These are phyloP conservation scores for Apolygus lucorum DNA, from an alignment of 1,140 invertebrate species.

Conservation along the genomic window DNA sequence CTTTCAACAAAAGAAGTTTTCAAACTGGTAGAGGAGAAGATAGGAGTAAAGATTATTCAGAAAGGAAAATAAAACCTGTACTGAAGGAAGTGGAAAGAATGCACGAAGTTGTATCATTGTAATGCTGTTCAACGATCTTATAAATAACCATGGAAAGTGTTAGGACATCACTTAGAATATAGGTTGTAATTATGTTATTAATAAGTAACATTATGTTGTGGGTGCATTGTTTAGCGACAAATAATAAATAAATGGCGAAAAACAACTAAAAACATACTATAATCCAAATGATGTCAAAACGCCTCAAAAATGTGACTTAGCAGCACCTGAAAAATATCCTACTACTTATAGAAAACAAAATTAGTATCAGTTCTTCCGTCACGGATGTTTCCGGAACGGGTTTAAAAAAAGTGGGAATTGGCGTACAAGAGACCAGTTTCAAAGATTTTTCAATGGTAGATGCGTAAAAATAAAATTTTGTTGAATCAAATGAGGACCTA, in stretches of 20 bases:
- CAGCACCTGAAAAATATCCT: slow-evolving; percentile 25
- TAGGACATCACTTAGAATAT: slow-evolving; percentile 30
- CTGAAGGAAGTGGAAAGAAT: background rate
- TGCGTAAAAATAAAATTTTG: too few species aligned
- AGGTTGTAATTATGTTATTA: slow-evolving; percentile 23
- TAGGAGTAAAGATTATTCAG: background rate
- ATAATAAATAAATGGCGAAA: background rate
- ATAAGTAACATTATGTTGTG: background rate
- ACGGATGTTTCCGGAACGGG: too few species aligned
- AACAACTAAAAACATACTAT: slow-evolving; percentile 26
- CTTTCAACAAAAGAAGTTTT: too few species aligned
- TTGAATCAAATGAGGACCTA: too few species aligned
- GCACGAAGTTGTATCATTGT: background rate
- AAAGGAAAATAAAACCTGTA: too few species aligned
- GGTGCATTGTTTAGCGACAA: background rate
- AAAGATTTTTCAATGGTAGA: too few species aligned
- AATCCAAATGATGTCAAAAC: slow-evolving; percentile 31
- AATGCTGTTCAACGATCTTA: background rate
- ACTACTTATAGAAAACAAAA: background rate
- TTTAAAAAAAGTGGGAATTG: too few species aligned
- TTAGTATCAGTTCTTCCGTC: background rate
- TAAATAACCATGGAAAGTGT: slow-evolving; percentile 12
- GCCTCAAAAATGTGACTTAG: slow-evolving; percentile 24
- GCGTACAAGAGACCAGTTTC: too few species aligned
- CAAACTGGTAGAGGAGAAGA: background rate